These are phyloP conservation scores for Physella acuta DNA, from an alignment of 1,140 invertebrate genomes.

Conservation along the genomic window DNA sequence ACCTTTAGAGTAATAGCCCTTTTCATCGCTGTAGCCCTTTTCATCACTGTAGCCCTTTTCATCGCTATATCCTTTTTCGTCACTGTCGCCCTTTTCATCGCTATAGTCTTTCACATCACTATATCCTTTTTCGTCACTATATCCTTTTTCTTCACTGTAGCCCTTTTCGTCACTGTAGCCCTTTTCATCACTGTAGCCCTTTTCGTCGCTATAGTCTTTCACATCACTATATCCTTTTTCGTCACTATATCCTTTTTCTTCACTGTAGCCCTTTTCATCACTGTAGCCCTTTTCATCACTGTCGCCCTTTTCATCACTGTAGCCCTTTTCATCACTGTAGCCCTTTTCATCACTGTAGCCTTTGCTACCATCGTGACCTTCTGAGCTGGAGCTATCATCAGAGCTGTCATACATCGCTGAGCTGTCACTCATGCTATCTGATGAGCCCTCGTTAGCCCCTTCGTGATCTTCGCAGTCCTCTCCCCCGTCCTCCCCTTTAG, in stretches of 20 bases:
- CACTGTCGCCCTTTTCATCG: background rate
- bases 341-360: too few species aligned
- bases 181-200: background rate
- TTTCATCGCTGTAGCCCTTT: background rate
- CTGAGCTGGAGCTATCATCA: too few species aligned
- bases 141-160: background rate
- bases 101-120: background rate
- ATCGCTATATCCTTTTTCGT: background rate
- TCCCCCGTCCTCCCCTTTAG: background rate
- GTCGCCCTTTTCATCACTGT: background rate
- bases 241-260: background rate
- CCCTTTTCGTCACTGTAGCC: conserved; percentile 1
- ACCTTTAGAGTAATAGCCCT: background rate
- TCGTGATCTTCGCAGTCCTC: background rate
- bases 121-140: background rate
- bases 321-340: too few species aligned
- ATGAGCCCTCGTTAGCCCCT: too few species aligned
- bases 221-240: background rate
- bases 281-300: background rate
- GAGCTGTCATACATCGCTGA: too few species aligned
- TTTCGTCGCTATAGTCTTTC: background rate
- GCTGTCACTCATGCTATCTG: too few species aligned
- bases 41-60: background rate
- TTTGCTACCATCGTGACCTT: too few species aligned
- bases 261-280: background rate